Conservation (phyloP, 2,113 vertebrate species). For the Triplophysa rosa region DNA sequence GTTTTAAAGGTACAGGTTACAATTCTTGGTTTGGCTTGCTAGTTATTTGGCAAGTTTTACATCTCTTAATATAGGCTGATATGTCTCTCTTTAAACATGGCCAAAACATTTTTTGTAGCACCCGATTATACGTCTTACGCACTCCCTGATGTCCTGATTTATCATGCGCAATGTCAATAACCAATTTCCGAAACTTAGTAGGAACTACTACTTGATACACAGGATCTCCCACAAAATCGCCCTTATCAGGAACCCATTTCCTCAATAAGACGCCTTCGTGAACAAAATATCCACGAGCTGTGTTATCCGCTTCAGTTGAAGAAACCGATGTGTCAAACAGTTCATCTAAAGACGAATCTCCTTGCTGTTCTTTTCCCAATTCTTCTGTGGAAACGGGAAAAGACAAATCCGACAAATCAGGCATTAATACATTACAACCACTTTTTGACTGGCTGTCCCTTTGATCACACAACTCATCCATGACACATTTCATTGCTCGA, state of each 20-base stretch:
- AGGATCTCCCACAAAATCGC: background rate
- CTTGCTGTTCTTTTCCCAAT: background rate
- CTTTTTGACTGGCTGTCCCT: background rate
- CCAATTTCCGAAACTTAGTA: background rate
- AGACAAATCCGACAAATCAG: background rate
- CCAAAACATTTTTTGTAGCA: too few species aligned
- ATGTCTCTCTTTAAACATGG: too few species aligned
- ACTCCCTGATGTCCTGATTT: background rate
- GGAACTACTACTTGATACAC: constrained; percentile 22
- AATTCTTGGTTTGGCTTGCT: too few species aligned
- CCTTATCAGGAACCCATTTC: background rate
- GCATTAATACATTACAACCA: background rate
- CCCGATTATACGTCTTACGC: background rate
- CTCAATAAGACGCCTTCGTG: background rate
- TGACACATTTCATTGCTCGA: background rate
- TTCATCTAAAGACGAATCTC: constrained; percentile 8
- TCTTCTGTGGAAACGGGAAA: background rate
- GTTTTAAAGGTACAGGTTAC: too few species aligned
- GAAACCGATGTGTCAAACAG: background rate
- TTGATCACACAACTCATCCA: background rate
- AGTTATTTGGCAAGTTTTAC: too few species aligned
- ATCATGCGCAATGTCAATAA: background rate
- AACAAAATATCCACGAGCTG: background rate
- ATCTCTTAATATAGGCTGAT: too few species aligned
- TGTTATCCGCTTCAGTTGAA: background rate